A percentile compares a stretch with the other conserved stretches of the same genome.
phyloP scores from a whole-genome alignment of 2,113 vertebrate species.

The Sinocyclocheilus maitianheensis region DNA sequence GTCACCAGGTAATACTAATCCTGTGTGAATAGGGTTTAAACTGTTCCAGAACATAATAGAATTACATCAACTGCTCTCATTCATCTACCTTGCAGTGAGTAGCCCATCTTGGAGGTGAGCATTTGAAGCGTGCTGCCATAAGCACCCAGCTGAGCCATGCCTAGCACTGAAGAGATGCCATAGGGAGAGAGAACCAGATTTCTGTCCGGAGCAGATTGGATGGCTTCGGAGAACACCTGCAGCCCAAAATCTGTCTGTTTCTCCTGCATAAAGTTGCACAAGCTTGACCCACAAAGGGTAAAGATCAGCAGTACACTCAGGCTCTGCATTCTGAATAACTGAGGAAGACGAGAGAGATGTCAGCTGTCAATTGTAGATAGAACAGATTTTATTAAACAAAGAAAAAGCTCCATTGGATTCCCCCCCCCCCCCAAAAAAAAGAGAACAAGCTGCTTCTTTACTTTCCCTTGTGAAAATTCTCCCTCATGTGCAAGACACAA shows the following conservation, averaged over 20 bases:
- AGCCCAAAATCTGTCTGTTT: conserved; percentile 81
- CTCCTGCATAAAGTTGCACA: conserved; percentile 54
- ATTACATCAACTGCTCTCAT: no score
- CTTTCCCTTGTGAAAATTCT: conserved; percentile 22
- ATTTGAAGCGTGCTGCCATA: conserved; percentile 72
- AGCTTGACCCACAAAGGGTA: conserved; percentile 50
- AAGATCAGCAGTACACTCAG: conserved; percentile 60
- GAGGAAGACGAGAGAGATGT: conserved; percentile 7
- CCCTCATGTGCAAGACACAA: conserved; percentile 7
- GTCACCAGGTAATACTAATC: no score
- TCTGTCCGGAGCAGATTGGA: conserved; percentile 55
- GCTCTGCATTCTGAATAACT: conserved; percentile 70
- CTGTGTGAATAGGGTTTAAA: no score
- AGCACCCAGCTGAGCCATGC: conserved; percentile 82
- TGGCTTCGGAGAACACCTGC: conserved; percentile 77
- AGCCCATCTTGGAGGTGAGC: conserved; percentile 73
- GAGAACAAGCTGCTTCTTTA: background rate
- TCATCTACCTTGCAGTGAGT: conserved; percentile 64
- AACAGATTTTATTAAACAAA: background rate
- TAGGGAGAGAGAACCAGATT: conserved; percentile 85
- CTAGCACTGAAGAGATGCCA: conserved; percentile 76
- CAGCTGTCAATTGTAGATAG: background rate
- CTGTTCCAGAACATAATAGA: no score
- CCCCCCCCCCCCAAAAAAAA: background rate
- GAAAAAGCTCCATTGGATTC: no score